Base-by-base conservation (phyloP, 2,797 vertebrate genomes). In the Cheirogaleus major region DNA sequence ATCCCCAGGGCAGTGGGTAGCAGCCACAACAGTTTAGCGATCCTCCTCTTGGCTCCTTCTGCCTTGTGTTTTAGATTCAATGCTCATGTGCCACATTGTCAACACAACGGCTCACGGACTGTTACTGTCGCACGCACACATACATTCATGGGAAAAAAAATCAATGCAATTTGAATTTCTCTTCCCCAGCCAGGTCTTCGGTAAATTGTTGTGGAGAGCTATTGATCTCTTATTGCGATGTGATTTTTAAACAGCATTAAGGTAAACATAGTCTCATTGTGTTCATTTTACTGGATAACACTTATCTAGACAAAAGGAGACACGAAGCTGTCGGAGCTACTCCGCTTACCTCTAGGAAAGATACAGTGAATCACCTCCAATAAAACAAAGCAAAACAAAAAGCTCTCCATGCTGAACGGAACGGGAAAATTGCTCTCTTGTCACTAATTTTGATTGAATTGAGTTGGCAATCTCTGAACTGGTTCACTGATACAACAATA, bases 161-260 rank as follows among this genome's bases (percentile, higher is more conserved):
- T 98, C 98, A 96, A 98, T 98, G 93, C 79, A 30, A 98, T 99
- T 98, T 98, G 97, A 98, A 98, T 98, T 98, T 98, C 97, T 97
- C 97, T 97, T 92, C 67, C 80, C 96, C 84, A 93, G 96, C 96
- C 81, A 72, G 97, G 98, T 97, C 98, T 95, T 96, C 69, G 93
- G 98, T 98, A 98, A 98, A 98, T 98, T 98, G 98, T 98, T 98
- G 98, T 98, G 95, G 98, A 97, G 97, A 85, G 97, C 94, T 98
- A 98, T 99, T 98, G 98, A 98, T 98, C 98, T 98, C 97, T 98
- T 96, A 98, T 98, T 98, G 98, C 91, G 95, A 89, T 84, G 95
- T 97, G 96, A 14, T 85, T 98, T 98, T 97, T 23, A 91, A 98
- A 92, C 96, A 98, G 48, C 94, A 97, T 98, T 98, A 98, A 98